Evolutionary conservation across 2,797 vertebrate species (phyloP), one percentile per base, ranked within the genome.

Genomic region (Arctocebus calabarensis): DNA sequence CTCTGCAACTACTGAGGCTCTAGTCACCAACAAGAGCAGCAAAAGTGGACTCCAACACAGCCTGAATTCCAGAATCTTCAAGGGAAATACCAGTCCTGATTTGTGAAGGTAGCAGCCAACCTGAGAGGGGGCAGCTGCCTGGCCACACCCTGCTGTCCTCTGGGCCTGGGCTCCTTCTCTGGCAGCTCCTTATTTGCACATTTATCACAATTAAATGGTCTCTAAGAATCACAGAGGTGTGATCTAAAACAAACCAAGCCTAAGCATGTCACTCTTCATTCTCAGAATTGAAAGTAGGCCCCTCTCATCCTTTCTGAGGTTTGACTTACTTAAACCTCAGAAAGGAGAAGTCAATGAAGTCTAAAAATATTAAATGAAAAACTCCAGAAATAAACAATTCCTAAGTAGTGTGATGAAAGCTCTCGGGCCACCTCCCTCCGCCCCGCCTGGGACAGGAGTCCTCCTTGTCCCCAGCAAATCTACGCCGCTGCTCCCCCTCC

Each of bases 21-120:
- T 25, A 55, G 23, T 40, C 40, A 40, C 40, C 40, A 40, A 40
- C 5, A 9, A 78, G 57, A 74, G 17, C 40, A 34, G 19, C 23
- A 9, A 40, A 75, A 48, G 43, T 45, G 68, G 77, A 71, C 22
- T 40, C 19, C 12, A 25, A 19, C 9, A 45, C 52, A 7, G 59
- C 45, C 25, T 79, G 34, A 17, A 20, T 55, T 48, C 71, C 20
- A 23, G 52, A 62, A 59, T 8, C 29, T 74, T 40, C 17, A 1
- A 1, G 34, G 62, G 16, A 43, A 5, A n/a, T 29, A 3, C 6
- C 0, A 2, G 32, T 8, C 34, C 74, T 62, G 34, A 17, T 0
- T 7, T 43, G 23, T 12, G n/a, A 12, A 25, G 14, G 23, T 32
- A 75, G 19, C 23, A 37, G 22, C 7, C 7, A 14, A 27, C 37